Base-by-base conservation (phyloP, 2,797 vertebrate genomes). In the Silurus lanzhouensis region DNA sequence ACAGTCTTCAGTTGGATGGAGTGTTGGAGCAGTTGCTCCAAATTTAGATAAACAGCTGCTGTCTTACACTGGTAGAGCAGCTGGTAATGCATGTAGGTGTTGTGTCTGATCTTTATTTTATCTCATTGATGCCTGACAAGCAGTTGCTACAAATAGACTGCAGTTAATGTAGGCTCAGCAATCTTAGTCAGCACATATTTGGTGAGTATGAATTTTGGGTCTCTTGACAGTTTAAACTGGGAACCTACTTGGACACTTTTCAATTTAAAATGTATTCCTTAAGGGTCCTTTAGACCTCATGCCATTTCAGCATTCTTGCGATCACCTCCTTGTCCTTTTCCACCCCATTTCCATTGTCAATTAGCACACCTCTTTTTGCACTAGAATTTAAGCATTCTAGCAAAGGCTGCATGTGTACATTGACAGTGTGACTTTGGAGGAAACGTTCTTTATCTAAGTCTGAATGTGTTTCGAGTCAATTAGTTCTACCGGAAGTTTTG, bases 41-140 rank as follows among this genome's bases (percentile, higher is more conserved):
- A 58, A 82, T 70, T 82, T 82, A 82, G 66, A 82, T 31, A 68
- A 68, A 52, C 80, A 82, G 64, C 10, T 67, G 27, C 78, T 82
- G 60, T 67, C 84, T 85, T 27, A 20, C 48, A 19, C 70, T 82
- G 44, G 19, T 74, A 71, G 2, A 15, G 25, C 58, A 60, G 58
- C 77, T 81, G 68, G 68, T 81, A 57, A 25, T 63, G 25, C 44
- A 14, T 48, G 60, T 55, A 81, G 46, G 46, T 81, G 60, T 74
- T 79, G n/a, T 75, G 58, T 85, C 20, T 81, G 63, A 57, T 70
- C 46, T 66, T 75, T 81, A 75, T 52, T 84, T 85, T 66, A 75
- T 85, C 48, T 82, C 25, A 71, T 19, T 70, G 46, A 85, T 52
- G 70, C 78, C 60, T 81, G 60, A 82, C 78, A 81, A 85, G 68